Conservation (phyloP, 1,140 invertebrate genomes). For the Eulimnadia texana region DNA sequence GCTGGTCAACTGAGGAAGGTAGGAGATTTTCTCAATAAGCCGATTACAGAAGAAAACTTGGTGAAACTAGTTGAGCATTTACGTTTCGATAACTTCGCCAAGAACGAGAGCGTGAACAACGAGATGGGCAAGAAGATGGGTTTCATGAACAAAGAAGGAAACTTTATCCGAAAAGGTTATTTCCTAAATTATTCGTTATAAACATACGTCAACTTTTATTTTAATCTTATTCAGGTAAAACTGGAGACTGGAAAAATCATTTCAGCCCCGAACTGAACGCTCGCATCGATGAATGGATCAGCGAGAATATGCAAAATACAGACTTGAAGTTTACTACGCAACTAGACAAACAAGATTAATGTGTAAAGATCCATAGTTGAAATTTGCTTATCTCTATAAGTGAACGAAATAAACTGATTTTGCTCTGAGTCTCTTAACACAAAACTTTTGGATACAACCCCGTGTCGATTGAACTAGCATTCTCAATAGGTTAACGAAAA, state of each 20-base stretch:
- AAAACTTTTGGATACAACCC: too few species aligned
- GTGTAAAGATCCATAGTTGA: too few species aligned
- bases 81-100: slow-evolving; percentile 31
- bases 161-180: slow-evolving; percentile 32
- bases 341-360: background rate
- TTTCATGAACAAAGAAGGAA: slow-evolving; percentile 23
- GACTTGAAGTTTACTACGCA: slow-evolving; percentile 33
- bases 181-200: slow-evolving; percentile 35
- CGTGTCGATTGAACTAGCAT: too few species aligned
- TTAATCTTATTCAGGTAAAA: slow-evolving; percentile 37
- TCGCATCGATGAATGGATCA: slow-evolving; percentile 59
- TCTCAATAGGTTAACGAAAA: too few species aligned
- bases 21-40: slow-evolving; percentile 54
- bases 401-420: too few species aligned
- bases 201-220: slow-evolving; percentile 8
- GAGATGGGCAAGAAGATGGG: slow-evolving; percentile 28
- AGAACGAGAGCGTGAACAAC: slow-evolving; percentile 31
- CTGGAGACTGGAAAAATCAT: slow-evolving; percentile 70
- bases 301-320: slow-evolving; percentile 40
- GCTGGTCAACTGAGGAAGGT: slow-evolving; percentile 44
- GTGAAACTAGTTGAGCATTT: slow-evolving; percentile 14
- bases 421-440: too few species aligned
- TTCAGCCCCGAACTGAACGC: slow-evolving; percentile 45
- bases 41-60: slow-evolving; percentile 29
- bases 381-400: too few species aligned